Base-by-base conservation (phyloP, 2,888 invertebrate species). In the Drosophila nr. perissopoda region DNA sequence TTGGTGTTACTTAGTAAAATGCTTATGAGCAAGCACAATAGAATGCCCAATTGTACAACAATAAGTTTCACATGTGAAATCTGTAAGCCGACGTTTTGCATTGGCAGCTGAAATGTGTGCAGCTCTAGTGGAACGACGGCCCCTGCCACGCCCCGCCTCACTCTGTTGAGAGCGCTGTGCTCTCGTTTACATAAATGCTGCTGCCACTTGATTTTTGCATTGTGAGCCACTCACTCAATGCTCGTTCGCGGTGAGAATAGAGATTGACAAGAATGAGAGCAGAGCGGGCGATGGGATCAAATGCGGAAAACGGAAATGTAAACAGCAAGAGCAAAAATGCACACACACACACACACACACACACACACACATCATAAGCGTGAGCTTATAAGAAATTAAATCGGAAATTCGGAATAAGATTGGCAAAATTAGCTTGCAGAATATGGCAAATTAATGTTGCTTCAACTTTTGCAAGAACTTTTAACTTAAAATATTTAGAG, bases 231-330 rank as follows among this genome's bases (percentile, higher is more conserved):
- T 52, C 52, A 64, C 57, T 67, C 48, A 74, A 46, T 67, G 49
- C 58, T n/a, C 40, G 52, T 42, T 62, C 52, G 48, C 54, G 29
- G 27, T 38, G 69, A 53, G 60, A 59, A 63, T 34, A 42, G 48
- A 31, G 48, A 68, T 54, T 58, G 64, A 46, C 51, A 70, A 51
- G 25, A 46, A 46, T 46, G 46, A 42, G 66, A 62, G 64, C 31
- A 31, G 46, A 51, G 16, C 40, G 40, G 25, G n/a, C 38, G 33
- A 64, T 40, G 53, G 56, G 68, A 65, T 52, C 46, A 42, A 67
- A 70, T 40, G 38, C 72, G 67, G 61, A 76, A 72, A 77, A 38
- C 88, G 86, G 80, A 87, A 90, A 83, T 80, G 59, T 63, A 79
- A 88, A 70, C 75, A 77, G 70, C 74, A 67, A 70, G 71, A 69